Evolutionary conservation across 2,113 vertebrate genomes (phyloP), one percentile per base, ranked within the genome.

Genomic region (Dipodomys ordii): DNA sequence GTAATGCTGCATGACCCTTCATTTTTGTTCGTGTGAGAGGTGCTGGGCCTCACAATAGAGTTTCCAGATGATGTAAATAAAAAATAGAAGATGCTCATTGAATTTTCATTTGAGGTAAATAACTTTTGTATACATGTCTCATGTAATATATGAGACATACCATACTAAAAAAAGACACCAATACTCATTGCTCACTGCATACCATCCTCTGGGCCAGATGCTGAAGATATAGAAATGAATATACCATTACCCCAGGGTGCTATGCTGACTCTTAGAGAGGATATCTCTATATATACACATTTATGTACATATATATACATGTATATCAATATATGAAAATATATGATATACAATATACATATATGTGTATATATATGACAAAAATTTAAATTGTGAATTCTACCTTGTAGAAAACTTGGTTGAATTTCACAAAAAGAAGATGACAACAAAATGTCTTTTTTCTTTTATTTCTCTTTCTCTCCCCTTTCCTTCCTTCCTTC

Each of bases 91-190:
- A 15, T 92, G 3, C 23, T 25, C 11, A 76, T 30, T 69, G 35
- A 91, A 88, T 83, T 83, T 83, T 88, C 77, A 92, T 77, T 83
- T 95, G 27, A 83, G 4, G 19, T 19, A 15, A 83, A 80, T 28
- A 65, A 28, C 1, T 13, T 72, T 7, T 15, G 32, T 71, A 57
- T 30, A 32, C 77, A 64, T 44, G 2, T 76, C 20, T 22, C 19
- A 44, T 46, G 4, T 13, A 76, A 53, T 39, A 91, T 80, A 57
- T 81, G 30, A 32, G 3, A 39, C 9, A 79, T 82, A 62, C 25
- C 69, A 60, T 44, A 82, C 65, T 53, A 80, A 85, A 83, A 83
- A 65, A 30, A 22, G 57, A 5, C 90, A 28, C 69, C 92, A 80
- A 72, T 67, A 22, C 9, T 25, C 53, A 69, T 0, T 13, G 16